phyloP scores from a whole-genome alignment of 2,797 vertebrate species.

The Heliangelus exortis region DNA sequence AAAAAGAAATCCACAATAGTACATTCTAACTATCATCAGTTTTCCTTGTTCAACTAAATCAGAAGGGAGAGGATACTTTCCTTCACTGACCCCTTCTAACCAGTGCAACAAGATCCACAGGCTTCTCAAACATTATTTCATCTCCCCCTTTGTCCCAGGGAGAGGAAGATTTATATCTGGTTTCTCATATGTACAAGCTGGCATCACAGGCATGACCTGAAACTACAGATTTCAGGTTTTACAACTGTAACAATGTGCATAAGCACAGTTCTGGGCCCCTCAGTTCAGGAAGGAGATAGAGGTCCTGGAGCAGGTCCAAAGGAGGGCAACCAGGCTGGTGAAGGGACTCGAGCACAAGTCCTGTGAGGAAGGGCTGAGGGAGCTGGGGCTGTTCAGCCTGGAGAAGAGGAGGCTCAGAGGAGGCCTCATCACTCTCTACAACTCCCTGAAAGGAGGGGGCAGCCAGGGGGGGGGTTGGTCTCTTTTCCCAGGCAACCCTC shows the following conservation, averaged over 20 bases:
- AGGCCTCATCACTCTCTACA: too few species aligned
- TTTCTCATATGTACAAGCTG: background rate
- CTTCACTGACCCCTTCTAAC: background rate
- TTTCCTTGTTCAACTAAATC: background rate
- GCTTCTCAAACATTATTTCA: background rate
- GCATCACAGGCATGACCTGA: background rate
- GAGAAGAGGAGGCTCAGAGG: too few species aligned
- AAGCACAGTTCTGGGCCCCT: too few species aligned
- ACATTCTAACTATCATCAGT: background rate
- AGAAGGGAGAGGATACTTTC: background rate
- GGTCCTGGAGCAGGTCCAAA: too few species aligned
- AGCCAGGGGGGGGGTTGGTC: too few species aligned
- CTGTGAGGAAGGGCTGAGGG: too few species aligned
- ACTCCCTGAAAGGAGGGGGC: too few species aligned
- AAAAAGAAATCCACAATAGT: background rate
- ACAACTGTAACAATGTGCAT: background rate
- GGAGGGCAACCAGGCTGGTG: too few species aligned
- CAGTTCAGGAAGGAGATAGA: too few species aligned
- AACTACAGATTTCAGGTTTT: background rate
- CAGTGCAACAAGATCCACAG: background rate
- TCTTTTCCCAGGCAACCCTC: too few species aligned
- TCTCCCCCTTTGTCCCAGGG: background rate
- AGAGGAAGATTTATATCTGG: background rate
- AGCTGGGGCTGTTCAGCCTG: too few species aligned
- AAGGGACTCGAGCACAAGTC: too few species aligned